Conservation (phyloP, 2,797 vertebrate species). For the Enteromius argenteus region DNA sequence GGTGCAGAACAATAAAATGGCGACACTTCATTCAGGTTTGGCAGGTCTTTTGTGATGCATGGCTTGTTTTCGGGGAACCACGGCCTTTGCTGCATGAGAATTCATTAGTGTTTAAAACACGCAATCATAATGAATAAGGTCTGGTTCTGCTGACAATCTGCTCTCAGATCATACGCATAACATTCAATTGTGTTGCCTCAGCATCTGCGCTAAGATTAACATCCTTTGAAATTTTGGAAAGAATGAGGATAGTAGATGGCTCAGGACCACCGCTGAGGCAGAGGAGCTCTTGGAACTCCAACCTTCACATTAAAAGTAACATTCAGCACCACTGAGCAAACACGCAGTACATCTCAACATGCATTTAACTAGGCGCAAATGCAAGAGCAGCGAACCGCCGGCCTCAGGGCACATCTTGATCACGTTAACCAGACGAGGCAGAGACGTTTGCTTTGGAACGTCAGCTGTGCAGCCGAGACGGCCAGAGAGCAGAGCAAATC, state of each 20-base stretch:
- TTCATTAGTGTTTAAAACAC: neutral
- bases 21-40: neutral
- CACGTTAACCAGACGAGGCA: slow-evolving; percentile 48
- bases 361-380: slow-evolving; percentile 45
- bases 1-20: neutral
- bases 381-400: slow-evolving; percentile 17
- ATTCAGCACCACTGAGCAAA: slow-evolving; percentile 53
- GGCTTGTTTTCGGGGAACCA: neutral
- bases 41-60: neutral
- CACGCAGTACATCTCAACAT: slow-evolving; percentile 26
- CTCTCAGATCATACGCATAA: neutral
- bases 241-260: neutral
- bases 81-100: neutral
- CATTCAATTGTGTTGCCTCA: neutral
- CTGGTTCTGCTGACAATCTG: slow-evolving; percentile 6
- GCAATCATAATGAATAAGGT: neutral
- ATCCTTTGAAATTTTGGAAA: neutral
- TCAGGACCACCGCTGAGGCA: slow-evolving; percentile 23
- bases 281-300: neutral
- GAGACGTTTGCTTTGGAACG: slow-evolving; percentile 57
- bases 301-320: neutral
- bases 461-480: slow-evolving; percentile 29
- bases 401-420: slow-evolving; percentile 52
- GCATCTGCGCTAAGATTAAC: neutral
- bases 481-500: slow-evolving; percentile 46